phyloP scores from a whole-genome alignment of 2,888 invertebrate genomes.

The Dasysyrphus albostriatus region DNA sequence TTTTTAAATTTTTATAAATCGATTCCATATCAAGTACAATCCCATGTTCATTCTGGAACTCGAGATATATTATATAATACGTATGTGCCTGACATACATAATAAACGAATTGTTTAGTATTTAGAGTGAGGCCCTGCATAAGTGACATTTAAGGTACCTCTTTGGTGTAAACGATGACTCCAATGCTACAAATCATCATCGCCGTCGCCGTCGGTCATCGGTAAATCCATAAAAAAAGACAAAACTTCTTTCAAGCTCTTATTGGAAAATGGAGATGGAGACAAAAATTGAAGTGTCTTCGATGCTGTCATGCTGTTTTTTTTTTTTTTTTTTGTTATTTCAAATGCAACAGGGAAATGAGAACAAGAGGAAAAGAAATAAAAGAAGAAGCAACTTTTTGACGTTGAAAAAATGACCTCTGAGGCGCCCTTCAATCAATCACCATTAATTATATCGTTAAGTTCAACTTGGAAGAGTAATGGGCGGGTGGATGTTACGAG shows the following conservation, averaged over 20 bases:
- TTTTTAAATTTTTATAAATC: constrained; percentile 28
- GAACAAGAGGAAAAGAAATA: neutral
- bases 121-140: constrained; percentile 13
- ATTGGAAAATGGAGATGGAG: constrained; percentile 1
- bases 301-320: constrained; percentile 32
- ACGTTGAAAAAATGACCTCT: constrained; percentile 59
- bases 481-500: constrained; percentile 40
- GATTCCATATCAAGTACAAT: constrained; percentile 64
- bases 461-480: constrained; percentile 44
- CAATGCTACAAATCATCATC: constrained; percentile 20
- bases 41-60: constrained; percentile 49
- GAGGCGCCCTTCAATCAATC: constrained; percentile 69
- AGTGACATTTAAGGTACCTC: constrained; percentile 39
- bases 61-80: constrained; percentile 21
- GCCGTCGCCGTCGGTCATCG: constrained; percentile 8
- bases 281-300: constrained; percentile 37
- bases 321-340: constrained; percentile 3
- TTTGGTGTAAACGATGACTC: constrained; percentile 15
- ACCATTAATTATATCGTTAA: constrained; percentile 71
- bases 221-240: constrained; percentile 34
- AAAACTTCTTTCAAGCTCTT: constrained; percentile 44
- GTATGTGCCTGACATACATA: constrained; percentile 59
- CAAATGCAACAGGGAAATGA: constrained; percentile 52
- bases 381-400: constrained; percentile 33
- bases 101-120: constrained; percentile 27